phyloP scores from a whole-genome alignment of 2,797 vertebrate species.

The Antrozous pallidus region DNA sequence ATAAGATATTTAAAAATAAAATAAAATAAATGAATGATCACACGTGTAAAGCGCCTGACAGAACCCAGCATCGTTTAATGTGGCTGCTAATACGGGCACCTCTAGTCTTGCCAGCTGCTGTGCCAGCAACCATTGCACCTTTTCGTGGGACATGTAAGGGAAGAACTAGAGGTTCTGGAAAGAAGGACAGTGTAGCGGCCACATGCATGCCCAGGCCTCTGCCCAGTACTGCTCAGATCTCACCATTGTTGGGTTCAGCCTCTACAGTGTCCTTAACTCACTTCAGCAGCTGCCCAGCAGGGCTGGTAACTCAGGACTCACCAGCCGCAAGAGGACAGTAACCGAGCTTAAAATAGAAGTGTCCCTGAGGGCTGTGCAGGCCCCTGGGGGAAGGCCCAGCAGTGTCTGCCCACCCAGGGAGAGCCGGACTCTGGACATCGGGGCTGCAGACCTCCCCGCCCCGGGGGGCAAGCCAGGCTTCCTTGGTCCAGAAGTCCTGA shows the following conservation, averaged over 20 bases:
- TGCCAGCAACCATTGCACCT: not conserved
- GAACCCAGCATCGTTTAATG: not conserved
- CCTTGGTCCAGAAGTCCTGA: not conserved
- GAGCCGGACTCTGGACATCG: not conserved
- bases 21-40: no score
- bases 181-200: not conserved
- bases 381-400: not conserved
- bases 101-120: not conserved
- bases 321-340: not conserved
- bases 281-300: conserved; percentile 41
- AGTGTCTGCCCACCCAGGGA: not conserved
- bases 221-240: not conserved
- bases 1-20: no score
- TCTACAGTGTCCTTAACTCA: conserved; percentile 43
- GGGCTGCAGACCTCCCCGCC: not conserved
- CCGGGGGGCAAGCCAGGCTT: not conserved
- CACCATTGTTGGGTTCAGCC: not conserved
- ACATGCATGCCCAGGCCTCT: not conserved
- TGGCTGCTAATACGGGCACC: not conserved
- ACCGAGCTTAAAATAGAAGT: conserved; percentile 68
- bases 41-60: not conserved
- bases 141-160: not conserved
- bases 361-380: not conserved
- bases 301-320: not conserved
- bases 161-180: not conserved